A percentile compares a stretch with the other conserved stretches of the same genome.
phyloP scores from a whole-genome alignment of 2,113 vertebrate genomes.

The Desmodus rotundus region DNA sequence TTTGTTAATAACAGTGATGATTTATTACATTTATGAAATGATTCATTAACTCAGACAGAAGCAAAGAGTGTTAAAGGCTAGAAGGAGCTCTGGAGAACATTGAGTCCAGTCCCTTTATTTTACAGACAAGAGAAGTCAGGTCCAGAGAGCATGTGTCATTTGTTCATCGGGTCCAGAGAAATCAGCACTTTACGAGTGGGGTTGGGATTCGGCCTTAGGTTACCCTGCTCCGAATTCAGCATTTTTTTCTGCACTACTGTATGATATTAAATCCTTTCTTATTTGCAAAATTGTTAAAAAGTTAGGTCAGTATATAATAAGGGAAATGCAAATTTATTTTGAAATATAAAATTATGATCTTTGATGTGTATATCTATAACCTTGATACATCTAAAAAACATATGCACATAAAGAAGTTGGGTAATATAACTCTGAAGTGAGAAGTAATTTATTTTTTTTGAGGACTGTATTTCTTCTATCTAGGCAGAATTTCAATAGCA shows the following conservation, averaged over 20 bases:
- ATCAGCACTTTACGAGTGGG: not conserved
- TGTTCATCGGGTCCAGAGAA: not conserved
- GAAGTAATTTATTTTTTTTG: constrained; percentile 24
- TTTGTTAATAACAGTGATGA: constrained; percentile 10
- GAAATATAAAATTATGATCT: not conserved
- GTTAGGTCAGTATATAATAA: not conserved
- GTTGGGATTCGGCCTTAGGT: not conserved
- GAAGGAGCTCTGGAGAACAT: not conserved
- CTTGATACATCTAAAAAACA: not conserved
- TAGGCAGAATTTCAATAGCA: constrained; percentile 52
- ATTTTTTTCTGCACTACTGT: not conserved
- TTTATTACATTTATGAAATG: constrained; percentile 34
- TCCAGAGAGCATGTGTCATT: not conserved
- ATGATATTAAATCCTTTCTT: constrained; percentile 3
- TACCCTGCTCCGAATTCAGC: not conserved
- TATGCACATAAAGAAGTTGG: not conserved
- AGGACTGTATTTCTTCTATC: not conserved
- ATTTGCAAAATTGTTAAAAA: not conserved
- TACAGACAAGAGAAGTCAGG: not conserved
- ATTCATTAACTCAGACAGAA: constrained; percentile 30
- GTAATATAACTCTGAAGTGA: constrained; percentile 16
- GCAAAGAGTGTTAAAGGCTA: not conserved
- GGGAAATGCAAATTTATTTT: not conserved
- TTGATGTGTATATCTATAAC: not conserved
- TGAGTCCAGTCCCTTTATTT: constrained; percentile 1